Evolutionary conservation across 37 sponge, comb jelly and placozoan species (phyloP).

Genomic region (Agelas oroides): DNA sequence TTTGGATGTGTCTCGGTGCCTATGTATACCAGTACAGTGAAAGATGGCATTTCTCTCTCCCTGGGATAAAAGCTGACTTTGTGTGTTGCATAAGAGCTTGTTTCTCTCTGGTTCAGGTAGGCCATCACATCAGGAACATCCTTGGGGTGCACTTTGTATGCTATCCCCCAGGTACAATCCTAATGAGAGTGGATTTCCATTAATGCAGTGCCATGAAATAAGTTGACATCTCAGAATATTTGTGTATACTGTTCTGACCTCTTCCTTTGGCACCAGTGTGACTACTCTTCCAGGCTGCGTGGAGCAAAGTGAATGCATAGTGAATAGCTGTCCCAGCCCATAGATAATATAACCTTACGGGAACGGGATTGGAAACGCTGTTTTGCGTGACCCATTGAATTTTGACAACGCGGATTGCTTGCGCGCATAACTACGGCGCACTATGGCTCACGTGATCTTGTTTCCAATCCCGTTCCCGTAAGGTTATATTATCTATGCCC

Average conservation of each 20-base stretch:
- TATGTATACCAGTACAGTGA: constrained; percentile 74
- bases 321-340: no score
- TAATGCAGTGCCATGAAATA: no score
- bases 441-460: no score
- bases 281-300: constrained; percentile 90
- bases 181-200: neutral
- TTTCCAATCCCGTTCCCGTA: no score
- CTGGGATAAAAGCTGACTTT: constrained; percentile 72
- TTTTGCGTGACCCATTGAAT: no score
- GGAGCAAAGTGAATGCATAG: neutral
- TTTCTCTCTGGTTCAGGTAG: constrained; percentile 75
- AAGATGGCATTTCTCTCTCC: neutral
- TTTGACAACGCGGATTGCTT: no score
- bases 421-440: no score
- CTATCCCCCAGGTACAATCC: constrained; percentile 79
- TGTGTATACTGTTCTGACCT: constrained; percentile 33
- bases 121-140: constrained; percentile 54
- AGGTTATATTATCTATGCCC: no score
- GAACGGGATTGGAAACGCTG: no score
- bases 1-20: constrained; percentile 72
- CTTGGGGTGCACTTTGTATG: constrained; percentile 59
- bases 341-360: no score
- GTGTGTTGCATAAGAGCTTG: constrained; percentile 62
- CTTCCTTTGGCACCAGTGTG: constrained; percentile 67
- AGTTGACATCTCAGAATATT: no score